phyloP scores from a whole-genome alignment of 1,140 invertebrate genomes.

The Lepidurus arcticus region DNA sequence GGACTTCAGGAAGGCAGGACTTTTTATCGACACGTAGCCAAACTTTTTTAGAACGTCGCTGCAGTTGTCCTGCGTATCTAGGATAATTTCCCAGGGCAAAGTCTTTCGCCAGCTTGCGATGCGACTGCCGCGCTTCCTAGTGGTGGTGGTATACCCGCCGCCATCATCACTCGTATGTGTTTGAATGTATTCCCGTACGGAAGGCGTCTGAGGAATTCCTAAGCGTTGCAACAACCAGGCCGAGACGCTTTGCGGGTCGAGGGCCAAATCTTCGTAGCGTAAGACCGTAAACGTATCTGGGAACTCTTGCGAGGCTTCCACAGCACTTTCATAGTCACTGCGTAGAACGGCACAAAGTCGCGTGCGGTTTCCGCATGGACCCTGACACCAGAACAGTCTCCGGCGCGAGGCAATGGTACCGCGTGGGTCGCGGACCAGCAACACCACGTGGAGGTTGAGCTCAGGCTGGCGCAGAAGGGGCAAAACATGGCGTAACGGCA shows the following conservation, averaged over 20 bases:
- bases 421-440: constrained; percentile 37
- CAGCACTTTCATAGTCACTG: not conserved
- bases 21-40: no score
- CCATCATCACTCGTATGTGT: not conserved
- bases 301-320: not conserved
- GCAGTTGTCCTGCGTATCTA: no score
- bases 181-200: not conserved
- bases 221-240: not conserved
- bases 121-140: no score
- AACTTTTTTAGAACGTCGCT: no score
- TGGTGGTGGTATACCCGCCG: no score
- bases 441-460: constrained; percentile 35
- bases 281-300: not conserved
- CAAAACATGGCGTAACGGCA: constrained; percentile 25
- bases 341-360: not conserved
- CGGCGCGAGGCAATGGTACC: constrained; percentile 36
- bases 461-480: constrained; percentile 35
- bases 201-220: not conserved
- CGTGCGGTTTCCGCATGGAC: not conserved
- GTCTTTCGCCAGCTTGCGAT: no score
- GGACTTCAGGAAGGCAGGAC: no score
- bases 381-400: constrained; percentile 36
- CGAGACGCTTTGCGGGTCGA: not conserved
- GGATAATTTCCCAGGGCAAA: no score
- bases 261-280: not conserved